Conservation (phyloP, 2,797 vertebrate species). For the Myotis myotis region DNA sequence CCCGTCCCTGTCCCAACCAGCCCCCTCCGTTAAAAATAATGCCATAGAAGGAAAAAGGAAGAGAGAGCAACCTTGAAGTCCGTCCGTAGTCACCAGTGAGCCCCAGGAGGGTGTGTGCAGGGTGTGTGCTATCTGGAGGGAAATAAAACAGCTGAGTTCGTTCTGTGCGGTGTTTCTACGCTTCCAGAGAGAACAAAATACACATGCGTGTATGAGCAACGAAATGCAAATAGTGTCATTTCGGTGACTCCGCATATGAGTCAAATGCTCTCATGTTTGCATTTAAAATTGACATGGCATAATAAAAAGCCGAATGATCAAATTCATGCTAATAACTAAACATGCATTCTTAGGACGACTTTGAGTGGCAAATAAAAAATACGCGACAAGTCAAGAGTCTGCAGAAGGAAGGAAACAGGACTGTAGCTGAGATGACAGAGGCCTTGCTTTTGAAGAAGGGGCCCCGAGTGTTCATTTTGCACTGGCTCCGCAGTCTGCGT, state of each 20-base stretch:
- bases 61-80: not conserved
- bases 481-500: accelerated
- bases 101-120: accelerated
- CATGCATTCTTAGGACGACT: not conserved
- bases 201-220: accelerated
- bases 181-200: too few relatives aligned
- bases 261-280: not conserved
- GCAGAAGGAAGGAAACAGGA: not conserved
- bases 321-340: not conserved
- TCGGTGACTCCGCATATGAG: accelerated
- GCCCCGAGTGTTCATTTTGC: accelerated
- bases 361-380: not conserved
- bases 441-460: not conserved
- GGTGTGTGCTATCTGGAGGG: accelerated
- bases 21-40: accelerated
- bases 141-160: accelerated
- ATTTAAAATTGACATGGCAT: not conserved
- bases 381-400: accelerated
- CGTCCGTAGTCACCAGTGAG: accelerated
- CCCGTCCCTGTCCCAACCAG: not conserved
- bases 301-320: not conserved
- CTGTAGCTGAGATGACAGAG: accelerated
- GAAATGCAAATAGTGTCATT: accelerated
- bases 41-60: not conserved
- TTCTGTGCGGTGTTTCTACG: accelerated